Evolutionary conservation across 2,113 vertebrate genomes (phyloP).

Genomic region (Manacus vitellinus): DNA sequence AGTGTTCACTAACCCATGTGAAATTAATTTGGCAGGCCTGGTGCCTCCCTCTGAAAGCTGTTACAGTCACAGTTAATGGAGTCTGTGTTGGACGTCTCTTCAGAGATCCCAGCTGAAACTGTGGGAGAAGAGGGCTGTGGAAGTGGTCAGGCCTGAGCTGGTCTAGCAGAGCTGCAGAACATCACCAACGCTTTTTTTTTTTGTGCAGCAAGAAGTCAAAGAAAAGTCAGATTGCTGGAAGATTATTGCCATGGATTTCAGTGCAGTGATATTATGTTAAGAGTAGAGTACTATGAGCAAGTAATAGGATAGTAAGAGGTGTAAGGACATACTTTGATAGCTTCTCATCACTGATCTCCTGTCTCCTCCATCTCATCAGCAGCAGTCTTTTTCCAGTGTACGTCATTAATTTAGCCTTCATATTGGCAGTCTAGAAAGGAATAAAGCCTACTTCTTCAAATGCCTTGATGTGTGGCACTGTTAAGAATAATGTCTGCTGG

Average conservation of each 20-base stretch:
- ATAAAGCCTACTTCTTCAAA: not conserved
- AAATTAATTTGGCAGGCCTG: not conserved
- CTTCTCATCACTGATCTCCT: not conserved
- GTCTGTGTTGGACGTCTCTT: not conserved
- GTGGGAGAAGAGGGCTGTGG: not conserved
- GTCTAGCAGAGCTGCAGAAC: not conserved
- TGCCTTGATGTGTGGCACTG: not conserved
- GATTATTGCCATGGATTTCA: not conserved
- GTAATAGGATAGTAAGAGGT: not conserved
- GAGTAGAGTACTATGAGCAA: not conserved
- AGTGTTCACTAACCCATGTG: not conserved
- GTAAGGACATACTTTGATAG: too few species aligned
- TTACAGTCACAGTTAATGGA: not conserved
- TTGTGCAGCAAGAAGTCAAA: not conserved
- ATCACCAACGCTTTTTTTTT: not conserved
- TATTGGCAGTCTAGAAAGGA: not conserved
- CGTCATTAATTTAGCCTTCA: not conserved
- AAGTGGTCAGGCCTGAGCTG: not conserved
- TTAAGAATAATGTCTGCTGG: not conserved
- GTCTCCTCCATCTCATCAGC: not conserved
- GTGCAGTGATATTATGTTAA: not conserved
- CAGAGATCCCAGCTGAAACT: not conserved
- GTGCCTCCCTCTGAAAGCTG: not conserved
- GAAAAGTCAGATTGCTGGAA: not conserved
- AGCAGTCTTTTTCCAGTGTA: not conserved